Evolutionary conservation across 2,113 vertebrate genomes (phyloP).

Genomic region (Polyodon spathula): DNA sequence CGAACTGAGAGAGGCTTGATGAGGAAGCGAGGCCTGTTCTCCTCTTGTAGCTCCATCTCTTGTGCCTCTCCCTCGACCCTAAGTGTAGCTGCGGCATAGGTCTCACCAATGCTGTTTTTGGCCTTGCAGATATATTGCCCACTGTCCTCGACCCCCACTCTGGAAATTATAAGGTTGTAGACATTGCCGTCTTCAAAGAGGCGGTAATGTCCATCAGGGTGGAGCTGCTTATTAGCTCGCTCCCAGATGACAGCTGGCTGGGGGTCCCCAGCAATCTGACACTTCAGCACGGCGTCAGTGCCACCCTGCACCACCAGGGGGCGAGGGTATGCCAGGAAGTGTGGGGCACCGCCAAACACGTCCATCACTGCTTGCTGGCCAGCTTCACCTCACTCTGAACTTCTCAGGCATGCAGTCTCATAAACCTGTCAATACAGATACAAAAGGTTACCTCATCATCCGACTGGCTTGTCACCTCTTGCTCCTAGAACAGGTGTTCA

Average conservation of each 20-base stretch:
- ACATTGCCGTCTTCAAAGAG: slow-evolving; percentile 77
- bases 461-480: too few species aligned
- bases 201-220: slow-evolving; percentile 62
- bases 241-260: slow-evolving; percentile 82
- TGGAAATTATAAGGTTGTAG: slow-evolving; percentile 77
- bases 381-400: slow-evolving; percentile 25
- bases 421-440: too few species aligned
- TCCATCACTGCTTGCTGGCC: slow-evolving; percentile 56
- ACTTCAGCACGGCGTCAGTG: slow-evolving; percentile 74
- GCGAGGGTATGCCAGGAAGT: slow-evolving; percentile 83
- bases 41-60: slow-evolving; percentile 52
- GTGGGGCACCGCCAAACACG: slow-evolving; percentile 75
- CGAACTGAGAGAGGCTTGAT: slow-evolving; percentile 69
- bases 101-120: slow-evolving; percentile 82
- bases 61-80: slow-evolving; percentile 71
- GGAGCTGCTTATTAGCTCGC: slow-evolving; percentile 69
- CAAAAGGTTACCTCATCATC: too few species aligned
- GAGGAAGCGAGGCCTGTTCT: slow-evolving; percentile 67
- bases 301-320: slow-evolving; percentile 76
- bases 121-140: slow-evolving; percentile 92
- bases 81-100: slow-evolving; percentile 79
- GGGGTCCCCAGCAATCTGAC: slow-evolving; percentile 81
- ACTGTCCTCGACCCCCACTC: slow-evolving; percentile 65
- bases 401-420: slow-evolving; percentile 23
- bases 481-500: too few species aligned